Conservation (phyloP, 2,797 vertebrate species). For the Mycteria americana region DNA sequence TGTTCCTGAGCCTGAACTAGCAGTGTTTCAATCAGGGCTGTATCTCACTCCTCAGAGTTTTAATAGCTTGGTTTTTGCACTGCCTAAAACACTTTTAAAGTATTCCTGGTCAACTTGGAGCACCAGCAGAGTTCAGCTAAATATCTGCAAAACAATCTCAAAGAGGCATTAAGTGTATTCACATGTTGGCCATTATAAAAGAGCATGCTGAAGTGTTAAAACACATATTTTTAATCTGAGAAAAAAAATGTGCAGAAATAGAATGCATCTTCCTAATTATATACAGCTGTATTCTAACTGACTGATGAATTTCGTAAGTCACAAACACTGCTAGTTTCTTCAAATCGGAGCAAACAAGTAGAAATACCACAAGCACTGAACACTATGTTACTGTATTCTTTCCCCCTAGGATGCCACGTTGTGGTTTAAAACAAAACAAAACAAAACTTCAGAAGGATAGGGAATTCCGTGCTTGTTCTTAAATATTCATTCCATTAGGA, state of each 20-base stretch:
- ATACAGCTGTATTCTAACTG: not conserved
- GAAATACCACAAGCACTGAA: not conserved
- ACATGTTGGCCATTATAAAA: not conserved
- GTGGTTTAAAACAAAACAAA: not conserved
- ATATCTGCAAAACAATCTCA: not conserved
- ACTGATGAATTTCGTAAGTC: not conserved
- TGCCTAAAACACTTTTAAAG: not conserved
- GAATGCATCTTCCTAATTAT: not conserved
- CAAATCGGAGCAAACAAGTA: not conserved
- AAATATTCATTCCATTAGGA: not conserved
- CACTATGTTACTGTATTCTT: not conserved
- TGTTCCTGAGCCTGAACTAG: not conserved
- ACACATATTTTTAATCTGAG: rapidly evolving
- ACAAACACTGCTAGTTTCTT: not conserved
- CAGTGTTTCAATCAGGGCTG: not conserved
- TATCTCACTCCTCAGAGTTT: not conserved
- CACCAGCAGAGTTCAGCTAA: not conserved
- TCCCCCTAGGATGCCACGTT: not conserved
- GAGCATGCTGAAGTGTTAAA: not conserved
- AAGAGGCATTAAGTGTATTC: not conserved
- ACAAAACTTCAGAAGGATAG: not conserved
- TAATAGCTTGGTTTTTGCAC: not conserved
- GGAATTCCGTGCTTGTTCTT: not conserved
- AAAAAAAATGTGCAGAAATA: not conserved
- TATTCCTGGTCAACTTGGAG: not conserved